These are phyloP conservation scores for Distichodus sexfasciatus DNA, from an alignment of 2,797 vertebrate species.

Conservation along the genomic window DNA sequence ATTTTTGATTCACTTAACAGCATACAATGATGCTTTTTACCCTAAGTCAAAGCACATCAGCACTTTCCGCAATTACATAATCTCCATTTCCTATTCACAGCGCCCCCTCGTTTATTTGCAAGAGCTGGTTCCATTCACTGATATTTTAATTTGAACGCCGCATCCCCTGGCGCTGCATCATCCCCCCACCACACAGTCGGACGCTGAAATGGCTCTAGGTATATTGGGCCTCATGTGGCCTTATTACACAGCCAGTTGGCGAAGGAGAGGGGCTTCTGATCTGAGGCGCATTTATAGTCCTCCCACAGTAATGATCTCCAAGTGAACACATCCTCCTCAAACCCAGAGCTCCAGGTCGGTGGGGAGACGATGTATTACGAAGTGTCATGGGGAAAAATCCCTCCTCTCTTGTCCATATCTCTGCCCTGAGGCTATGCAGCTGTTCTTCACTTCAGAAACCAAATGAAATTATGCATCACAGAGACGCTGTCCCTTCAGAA, in stretches of 20 bases:
- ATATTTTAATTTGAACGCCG: constrained; percentile 15
- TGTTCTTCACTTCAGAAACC: not conserved
- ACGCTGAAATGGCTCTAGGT: constrained; percentile 29
- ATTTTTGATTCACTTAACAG: too few relatives aligned
- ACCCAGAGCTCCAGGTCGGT: not conserved
- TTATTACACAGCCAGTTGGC: constrained; percentile 52
- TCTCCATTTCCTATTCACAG: not conserved
- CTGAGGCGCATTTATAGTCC: constrained; percentile 33
- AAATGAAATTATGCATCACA: not conserved
- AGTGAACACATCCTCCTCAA: constrained; percentile 38
- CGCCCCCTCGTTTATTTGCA: not conserved
- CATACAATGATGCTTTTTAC: too few relatives aligned
- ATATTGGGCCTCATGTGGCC: constrained; percentile 50
- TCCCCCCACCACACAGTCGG: constrained; percentile 1
- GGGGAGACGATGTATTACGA: constrained; percentile 3
- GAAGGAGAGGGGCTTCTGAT: constrained; percentile 39
- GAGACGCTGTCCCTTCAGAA: not conserved
- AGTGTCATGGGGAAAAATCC: not conserved
- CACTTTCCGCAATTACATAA: not conserved
- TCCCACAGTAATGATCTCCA: constrained; percentile 54
- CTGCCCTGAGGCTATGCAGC: not conserved
- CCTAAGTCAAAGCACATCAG: not conserved
- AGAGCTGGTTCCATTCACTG: not conserved
- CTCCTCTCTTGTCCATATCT: constrained; percentile 1
- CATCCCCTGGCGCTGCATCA: constrained; percentile 5